Evolutionary conservation across 2,888 invertebrate species (phyloP), one percentile per base, ranked within the genome.

Genomic region (Luperina nickerlii): DNA sequence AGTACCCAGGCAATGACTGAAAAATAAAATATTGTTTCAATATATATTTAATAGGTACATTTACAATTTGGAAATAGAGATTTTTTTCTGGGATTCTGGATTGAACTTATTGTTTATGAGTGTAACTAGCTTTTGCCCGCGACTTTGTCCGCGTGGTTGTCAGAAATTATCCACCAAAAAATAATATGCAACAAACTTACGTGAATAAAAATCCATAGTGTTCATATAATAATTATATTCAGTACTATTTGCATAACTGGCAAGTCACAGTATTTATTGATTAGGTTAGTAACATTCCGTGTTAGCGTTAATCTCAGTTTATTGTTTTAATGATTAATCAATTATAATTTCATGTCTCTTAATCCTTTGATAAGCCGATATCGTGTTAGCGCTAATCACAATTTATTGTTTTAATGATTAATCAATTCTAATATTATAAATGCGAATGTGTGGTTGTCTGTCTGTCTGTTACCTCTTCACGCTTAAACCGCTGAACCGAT

Each of bases 1-100:
- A 70, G 24, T n/a, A 70, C 54, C 54, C 70, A 70, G 24, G 38
- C 32, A 70, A 54, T 18, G n/a, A 70, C 70, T 70, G 70, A 70
- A 70, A 70, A 54, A 54, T 24, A 70, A 70, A 38, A 70, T 11
- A 54, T 24, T 24, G 24, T 70, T 70, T 54, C 9, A 38, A n/a
- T n/a, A n/a, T n/a, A 38, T 38, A 38, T 9, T 15, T n/a, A 45
- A 67, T 42, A 66, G 42, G 8, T n/a, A 66, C 15, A 15, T 67
- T n/a, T n/a, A 67, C 15, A 15, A 42, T 42, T 7, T 66, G 13
- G 13, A 38, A 66, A 38, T 9, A 7, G 38, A 13, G 54, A 20
- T n/a, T 24, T 24, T 66, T 60, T 60, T 13, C 60, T 60, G n/a
- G 13, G n/a, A 60, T 60, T 57, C 54, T 24, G 54, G 24, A 57